Evolutionary conservation across 1,140 invertebrate species (phyloP).

Genomic region (Drosophila teissieri): DNA sequence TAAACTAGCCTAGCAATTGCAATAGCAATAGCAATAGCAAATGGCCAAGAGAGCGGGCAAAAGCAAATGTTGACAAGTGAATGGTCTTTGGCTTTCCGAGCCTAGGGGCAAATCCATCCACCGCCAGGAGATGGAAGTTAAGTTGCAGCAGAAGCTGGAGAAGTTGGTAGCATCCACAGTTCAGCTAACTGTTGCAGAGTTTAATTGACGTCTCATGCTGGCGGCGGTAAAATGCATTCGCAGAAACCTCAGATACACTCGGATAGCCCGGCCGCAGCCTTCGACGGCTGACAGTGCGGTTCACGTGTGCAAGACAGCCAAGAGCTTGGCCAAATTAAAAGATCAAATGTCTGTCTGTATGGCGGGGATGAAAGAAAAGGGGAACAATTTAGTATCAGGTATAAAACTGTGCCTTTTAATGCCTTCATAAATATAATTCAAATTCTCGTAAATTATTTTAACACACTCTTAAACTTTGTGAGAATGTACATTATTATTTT

Average conservation of each 20-base stretch:
- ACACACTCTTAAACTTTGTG: no score
- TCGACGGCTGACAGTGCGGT: constrained; percentile 32
- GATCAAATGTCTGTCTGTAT: constrained; percentile 19
- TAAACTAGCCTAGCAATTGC: constrained; percentile 12
- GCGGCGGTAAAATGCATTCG: constrained; percentile 46
- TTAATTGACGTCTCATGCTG: constrained; percentile 54
- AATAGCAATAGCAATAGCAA: constrained; percentile 4
- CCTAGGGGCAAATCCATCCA: constrained; percentile 31
- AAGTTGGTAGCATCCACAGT: constrained; percentile 48
- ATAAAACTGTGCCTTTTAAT: no score
- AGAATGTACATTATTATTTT: no score
- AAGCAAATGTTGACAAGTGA: constrained; percentile 60
- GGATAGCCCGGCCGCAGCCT: constrained; percentile 6
- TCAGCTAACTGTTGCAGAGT: constrained; percentile 45
- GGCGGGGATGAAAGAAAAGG: not conserved
- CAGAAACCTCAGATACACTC: constrained; percentile 42
- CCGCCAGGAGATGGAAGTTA: constrained; percentile 13
- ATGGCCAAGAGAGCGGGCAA: constrained; percentile 31
- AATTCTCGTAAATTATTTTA: no score
- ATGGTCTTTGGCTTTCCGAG: constrained; percentile 63
- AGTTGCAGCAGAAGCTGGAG: not conserved
- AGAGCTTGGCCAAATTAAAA: constrained; percentile 18
- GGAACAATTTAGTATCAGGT: not conserved
- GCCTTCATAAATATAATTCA: no score
- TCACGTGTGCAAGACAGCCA: constrained; percentile 25